Evolutionary conservation across 2,113 vertebrate genomes (phyloP).

Genomic region (Mustela lutreola): DNA sequence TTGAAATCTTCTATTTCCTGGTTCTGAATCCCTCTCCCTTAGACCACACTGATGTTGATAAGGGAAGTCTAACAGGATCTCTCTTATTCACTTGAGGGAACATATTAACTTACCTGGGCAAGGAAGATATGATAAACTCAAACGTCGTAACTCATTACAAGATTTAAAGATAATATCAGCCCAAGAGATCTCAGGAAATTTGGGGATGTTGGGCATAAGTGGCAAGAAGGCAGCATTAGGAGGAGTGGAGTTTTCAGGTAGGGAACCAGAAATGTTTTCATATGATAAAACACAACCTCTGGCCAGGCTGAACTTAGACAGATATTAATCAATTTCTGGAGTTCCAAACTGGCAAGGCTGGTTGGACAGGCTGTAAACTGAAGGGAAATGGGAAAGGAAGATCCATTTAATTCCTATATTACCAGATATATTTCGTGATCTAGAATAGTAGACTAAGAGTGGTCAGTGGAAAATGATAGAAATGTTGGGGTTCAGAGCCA

Average conservation of each 20-base stretch:
- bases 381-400: not conserved
- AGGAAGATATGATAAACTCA: slow-evolving; percentile 48
- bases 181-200: slow-evolving; percentile 28
- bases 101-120: slow-evolving; percentile 26
- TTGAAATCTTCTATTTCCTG: slow-evolving; percentile 60
- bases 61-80: slow-evolving; percentile 37
- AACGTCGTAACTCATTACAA: slow-evolving; percentile 31
- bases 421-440: not conserved
- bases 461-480: not conserved
- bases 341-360: slow-evolving; percentile 25
- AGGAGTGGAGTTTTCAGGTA: not conserved
- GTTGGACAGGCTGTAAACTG: not conserved
- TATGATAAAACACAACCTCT: not conserved
- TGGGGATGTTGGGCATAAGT: not conserved
- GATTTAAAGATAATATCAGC: slow-evolving; percentile 36
- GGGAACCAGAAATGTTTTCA: not conserved
- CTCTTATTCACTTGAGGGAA: slow-evolving; percentile 25
- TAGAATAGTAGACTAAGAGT: not conserved
- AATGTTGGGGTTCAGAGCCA: not conserved
- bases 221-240: not conserved
- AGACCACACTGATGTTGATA: not conserved
- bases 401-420: not conserved
- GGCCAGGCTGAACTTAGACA: not conserved
- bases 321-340: slow-evolving; percentile 30
- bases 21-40: slow-evolving; percentile 30